Conservation (phyloP, 2,888 invertebrate genomes). For the Papilio gigon region DNA sequence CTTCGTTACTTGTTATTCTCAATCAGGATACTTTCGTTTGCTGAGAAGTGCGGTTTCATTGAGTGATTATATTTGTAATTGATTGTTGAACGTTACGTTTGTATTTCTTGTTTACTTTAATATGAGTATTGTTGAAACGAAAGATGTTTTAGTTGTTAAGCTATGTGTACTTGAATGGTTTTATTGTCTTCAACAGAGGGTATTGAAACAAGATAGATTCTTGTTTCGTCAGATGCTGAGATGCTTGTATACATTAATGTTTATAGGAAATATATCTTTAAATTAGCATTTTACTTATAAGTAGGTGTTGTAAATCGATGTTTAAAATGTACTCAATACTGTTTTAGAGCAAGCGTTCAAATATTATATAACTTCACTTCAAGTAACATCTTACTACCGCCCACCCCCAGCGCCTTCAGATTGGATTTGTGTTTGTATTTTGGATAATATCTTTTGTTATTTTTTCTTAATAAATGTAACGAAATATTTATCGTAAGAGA, state of each 20-base stretch:
- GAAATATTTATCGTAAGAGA: constrained; percentile 77
- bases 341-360: constrained; percentile 56
- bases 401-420: constrained; percentile 42
- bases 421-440: constrained; percentile 44
- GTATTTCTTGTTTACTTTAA: neutral
- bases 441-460: constrained; percentile 55
- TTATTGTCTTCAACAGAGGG: neutral
- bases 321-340: constrained; percentile 57
- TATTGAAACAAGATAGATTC: constrained; percentile 12
- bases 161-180: neutral
- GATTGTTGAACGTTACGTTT: neutral
- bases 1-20: neutral
- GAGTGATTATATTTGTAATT: neutral
- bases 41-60: neutral
- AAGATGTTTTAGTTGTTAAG: neutral
- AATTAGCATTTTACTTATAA: constrained; percentile 56
- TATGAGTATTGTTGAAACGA: neutral
- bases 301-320: constrained; percentile 73
- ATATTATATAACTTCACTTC: constrained; percentile 44
- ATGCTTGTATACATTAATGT: constrained; percentile 42
- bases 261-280: constrained; percentile 55
- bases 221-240: constrained; percentile 31
- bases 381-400: constrained; percentile 39
- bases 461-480: constrained; percentile 58
- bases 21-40: neutral